Evolutionary conservation across 2,888 invertebrate species (phyloP).

Genomic region (Bombyx huttoni): DNA sequence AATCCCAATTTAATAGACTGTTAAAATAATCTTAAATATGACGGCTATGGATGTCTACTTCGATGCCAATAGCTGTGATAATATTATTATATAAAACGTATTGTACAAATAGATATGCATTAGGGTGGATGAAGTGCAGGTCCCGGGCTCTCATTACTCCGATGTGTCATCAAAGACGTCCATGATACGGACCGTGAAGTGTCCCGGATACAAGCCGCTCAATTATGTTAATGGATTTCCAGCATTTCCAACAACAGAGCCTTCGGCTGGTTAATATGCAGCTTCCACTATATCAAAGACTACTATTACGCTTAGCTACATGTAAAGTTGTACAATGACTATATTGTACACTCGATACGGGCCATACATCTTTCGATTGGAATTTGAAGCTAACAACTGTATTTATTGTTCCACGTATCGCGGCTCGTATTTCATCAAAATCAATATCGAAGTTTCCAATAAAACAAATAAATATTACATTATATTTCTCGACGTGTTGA

Average conservation of each 20-base stretch:
- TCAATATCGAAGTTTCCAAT: constrained; percentile 50
- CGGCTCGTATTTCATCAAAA: constrained; percentile 25
- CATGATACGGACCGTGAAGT: constrained; percentile 47
- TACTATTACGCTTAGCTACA: neutral
- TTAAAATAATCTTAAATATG: too few species aligned
- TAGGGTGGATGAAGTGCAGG: constrained; percentile 39
- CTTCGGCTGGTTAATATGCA: constrained; percentile 44
- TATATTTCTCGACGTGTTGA: constrained; percentile 55
- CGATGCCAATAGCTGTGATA: too few species aligned
- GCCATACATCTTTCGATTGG: neutral
- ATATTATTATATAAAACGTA: too few species aligned
- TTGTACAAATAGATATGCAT: constrained; percentile 24
- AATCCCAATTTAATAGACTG: too few species aligned
- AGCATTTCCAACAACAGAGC: constrained; percentile 42
- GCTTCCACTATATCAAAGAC: constrained; percentile 17
- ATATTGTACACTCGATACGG: neutral
- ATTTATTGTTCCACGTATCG: too few species aligned
- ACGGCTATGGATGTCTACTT: too few species aligned
- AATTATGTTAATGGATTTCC: constrained; percentile 65
- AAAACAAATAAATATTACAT: constrained; percentile 42
- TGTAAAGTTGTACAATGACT: neutral
- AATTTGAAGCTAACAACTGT: neutral
- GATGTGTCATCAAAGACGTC: constrained; percentile 57
- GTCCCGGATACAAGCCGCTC: constrained; percentile 57
- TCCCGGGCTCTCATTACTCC: constrained; percentile 49